Evolutionary conservation across 2,888 invertebrate species (phyloP).

Genomic region (Campopleginae sp.): DNA sequence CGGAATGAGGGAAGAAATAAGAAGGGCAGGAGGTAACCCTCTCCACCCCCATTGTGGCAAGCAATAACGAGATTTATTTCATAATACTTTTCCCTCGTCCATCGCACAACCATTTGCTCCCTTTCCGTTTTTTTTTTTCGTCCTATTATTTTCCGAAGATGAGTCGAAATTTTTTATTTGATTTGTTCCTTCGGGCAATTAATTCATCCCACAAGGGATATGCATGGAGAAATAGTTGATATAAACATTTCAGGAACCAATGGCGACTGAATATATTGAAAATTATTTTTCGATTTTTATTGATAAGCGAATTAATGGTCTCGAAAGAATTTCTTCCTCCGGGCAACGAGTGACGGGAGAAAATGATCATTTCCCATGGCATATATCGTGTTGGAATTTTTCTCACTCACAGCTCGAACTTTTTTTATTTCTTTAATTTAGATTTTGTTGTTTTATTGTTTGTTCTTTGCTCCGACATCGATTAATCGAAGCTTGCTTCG

Average conservation of each 20-base stretch:
- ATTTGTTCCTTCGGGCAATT: neutral
- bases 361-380: neutral
- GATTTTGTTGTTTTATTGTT: constrained; percentile 13
- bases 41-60: constrained; percentile 60
- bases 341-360: neutral
- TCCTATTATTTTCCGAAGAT: constrained; percentile 26
- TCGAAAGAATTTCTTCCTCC: too few species aligned
- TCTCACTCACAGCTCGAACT: neutral
- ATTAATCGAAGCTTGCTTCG: constrained; percentile 26
- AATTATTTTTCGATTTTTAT: neutral
- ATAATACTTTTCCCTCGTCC: constrained; percentile 75
- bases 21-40: constrained; percentile 26
- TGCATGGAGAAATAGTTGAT: neutral
- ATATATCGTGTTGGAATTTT: neutral
- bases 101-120: neutral
- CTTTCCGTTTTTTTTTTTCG: constrained; percentile 10
- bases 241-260: neutral
- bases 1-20: constrained; percentile 2
- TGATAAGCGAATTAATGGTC: too few species aligned
- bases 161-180: constrained; percentile 16
- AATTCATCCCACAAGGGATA: neutral
- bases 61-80: constrained; percentile 82
- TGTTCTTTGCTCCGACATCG: constrained; percentile 18
- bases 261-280: neutral
- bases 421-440: neutral